These are phyloP conservation scores for Meleagris gallopavo DNA, from an alignment of 2,113 vertebrate genomes.

Conservation along the genomic window DNA sequence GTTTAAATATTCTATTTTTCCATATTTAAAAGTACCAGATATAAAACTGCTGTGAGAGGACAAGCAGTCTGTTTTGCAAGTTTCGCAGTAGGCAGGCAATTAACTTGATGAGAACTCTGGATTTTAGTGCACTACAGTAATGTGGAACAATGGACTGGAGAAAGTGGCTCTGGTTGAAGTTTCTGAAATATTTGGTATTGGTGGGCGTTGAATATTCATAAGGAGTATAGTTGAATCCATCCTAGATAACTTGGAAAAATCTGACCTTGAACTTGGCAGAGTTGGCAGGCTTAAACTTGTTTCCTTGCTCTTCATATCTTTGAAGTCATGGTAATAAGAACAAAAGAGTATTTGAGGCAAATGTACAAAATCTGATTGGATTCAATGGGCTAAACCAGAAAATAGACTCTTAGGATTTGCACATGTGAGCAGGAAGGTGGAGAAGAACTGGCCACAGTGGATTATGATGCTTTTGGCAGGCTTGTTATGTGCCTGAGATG, in stretches of 20 bases:
- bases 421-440: neutral
- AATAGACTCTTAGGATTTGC: neutral
- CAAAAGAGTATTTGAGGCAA: neutral
- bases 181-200: neutral
- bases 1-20: constrained; percentile 33
- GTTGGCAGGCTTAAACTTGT: neutral
- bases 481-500: neutral
- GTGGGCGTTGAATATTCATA: neutral
- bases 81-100: neutral
- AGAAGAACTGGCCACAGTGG: neutral
- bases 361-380: neutral
- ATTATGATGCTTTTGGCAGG: neutral
- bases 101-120: neutral
- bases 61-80: neutral
- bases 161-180: neutral
- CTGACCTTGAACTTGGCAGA: neutral
- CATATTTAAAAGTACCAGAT: neutral
- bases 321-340: neutral
- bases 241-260: neutral
- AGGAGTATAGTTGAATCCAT: neutral
- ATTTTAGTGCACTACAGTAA: neutral
- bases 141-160: neutral
- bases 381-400: neutral
- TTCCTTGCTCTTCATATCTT: neutral
- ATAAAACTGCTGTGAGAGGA: neutral